phyloP scores from a whole-genome alignment of 2,113 vertebrate genomes.

The Xiphias gladius region DNA sequence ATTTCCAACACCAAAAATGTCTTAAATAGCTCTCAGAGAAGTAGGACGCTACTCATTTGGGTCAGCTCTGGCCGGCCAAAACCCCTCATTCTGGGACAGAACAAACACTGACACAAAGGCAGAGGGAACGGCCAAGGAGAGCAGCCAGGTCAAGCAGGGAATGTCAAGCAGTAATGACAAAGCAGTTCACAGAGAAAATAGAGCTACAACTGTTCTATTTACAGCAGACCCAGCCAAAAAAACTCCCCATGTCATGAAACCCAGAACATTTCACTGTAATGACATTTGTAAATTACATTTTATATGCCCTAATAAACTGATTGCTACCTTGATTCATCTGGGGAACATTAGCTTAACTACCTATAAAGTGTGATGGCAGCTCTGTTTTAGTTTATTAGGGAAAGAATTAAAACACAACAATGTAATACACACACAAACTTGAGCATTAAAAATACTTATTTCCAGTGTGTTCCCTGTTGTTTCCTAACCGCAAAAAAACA shows the following conservation, averaged over 20 bases:
- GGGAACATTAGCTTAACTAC: conserved; percentile 65
- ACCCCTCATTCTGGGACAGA: conserved; percentile 79
- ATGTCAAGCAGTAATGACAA: conserved; percentile 77
- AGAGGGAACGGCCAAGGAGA: conserved; percentile 66
- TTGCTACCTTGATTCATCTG: conserved; percentile 72
- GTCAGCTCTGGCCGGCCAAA: conserved; percentile 76
- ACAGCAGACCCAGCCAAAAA: conserved; percentile 53
- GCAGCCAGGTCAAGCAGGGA: conserved; percentile 71
- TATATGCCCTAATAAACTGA: conserved; percentile 69
- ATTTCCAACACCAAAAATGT: conserved; percentile 83
- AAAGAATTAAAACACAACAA: conserved; percentile 68
- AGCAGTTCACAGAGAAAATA: conserved; percentile 73
- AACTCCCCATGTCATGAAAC: conserved; percentile 36
- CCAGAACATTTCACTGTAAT: conserved; percentile 61
- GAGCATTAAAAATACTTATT: conserved; percentile 45
- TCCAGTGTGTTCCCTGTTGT: conserved; percentile 46
- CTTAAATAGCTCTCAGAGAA: conserved; percentile 78
- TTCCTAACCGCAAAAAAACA: conserved; percentile 49
- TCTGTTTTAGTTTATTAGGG: conserved; percentile 67
- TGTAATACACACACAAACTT: conserved; percentile 30
- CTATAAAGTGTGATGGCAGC: conserved; percentile 67
- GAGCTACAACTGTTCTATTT: conserved; percentile 61
- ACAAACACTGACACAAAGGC: conserved; percentile 77
- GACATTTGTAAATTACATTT: conserved; percentile 66
- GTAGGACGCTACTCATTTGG: conserved; percentile 81